Percentiles rank a stretch among this genome's conserved stretches.
phyloP scores from a whole-genome alignment of 1,140 invertebrate species.

The Cydia strobilella region DNA sequence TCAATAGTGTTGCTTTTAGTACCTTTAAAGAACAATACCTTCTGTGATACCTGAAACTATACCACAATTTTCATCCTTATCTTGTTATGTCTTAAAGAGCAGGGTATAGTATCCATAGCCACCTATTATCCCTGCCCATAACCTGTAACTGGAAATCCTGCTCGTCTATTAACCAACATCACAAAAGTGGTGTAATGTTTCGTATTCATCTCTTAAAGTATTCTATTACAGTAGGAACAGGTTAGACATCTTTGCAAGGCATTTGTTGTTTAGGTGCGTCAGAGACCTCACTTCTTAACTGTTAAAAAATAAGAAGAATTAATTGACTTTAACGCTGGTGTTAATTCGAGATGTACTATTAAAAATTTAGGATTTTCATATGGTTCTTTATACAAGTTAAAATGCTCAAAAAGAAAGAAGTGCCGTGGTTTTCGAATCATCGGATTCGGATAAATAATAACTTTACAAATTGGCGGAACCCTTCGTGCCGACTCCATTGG shows the following conservation, averaged over 20 bases:
- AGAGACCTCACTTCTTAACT: slow-evolving; percentile 38
- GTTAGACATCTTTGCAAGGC: slow-evolving; percentile 40
- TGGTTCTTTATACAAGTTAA: slow-evolving; percentile 37
- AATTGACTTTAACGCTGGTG: slow-evolving; percentile 33
- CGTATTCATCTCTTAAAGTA: slow-evolving; percentile 39
- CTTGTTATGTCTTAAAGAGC: too few relatives aligned
- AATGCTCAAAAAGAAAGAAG: slow-evolving; percentile 73
- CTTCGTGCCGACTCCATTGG: slow-evolving; percentile 68
- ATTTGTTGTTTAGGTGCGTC: slow-evolving; percentile 41
- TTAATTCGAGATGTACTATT: slow-evolving; percentile 44
- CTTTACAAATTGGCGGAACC: slow-evolving; percentile 60
- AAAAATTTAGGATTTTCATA: slow-evolving; percentile 33
- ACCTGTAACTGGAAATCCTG: slow-evolving; percentile 35
- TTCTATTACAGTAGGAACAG: slow-evolving; percentile 46
- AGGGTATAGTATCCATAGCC: not conserved
- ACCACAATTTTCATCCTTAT: too few relatives aligned
- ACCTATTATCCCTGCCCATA: slow-evolving; percentile 9
- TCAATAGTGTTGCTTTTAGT: too few relatives aligned
- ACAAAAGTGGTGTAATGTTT: slow-evolving; percentile 40
- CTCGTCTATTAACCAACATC: slow-evolving; percentile 35
- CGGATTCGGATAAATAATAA: slow-evolving; percentile 65
- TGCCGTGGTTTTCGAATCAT: slow-evolving; percentile 68
- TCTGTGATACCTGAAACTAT: too few relatives aligned
- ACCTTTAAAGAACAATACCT: too few relatives aligned
- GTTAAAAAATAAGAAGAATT: slow-evolving; percentile 20